Evolutionary conservation across 2,888 invertebrate genomes (phyloP).

Genomic region (Dioctria rufipes): DNA sequence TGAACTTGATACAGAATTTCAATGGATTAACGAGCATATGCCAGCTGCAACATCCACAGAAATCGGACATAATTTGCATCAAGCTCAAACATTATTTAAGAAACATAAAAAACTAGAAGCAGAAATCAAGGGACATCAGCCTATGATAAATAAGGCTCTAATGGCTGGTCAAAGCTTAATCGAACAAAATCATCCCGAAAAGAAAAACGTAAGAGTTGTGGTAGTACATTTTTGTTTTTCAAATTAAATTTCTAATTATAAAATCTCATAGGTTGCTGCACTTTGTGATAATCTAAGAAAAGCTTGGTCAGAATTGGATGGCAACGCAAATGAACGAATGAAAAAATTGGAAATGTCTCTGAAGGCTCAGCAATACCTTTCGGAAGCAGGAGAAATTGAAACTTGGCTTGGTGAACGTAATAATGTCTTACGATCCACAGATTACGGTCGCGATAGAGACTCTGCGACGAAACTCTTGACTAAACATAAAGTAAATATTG

Average conservation of each 20-base stretch:
- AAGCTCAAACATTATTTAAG: slow-evolving; percentile 92
- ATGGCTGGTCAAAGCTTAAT: slow-evolving; percentile 84
- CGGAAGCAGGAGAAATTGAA: slow-evolving; percentile 93
- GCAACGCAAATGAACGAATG: slow-evolving; percentile 80
- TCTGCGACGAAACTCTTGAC: slow-evolving; percentile 93
- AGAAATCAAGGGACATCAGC: slow-evolving; percentile 89
- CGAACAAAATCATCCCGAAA: slow-evolving; percentile 85
- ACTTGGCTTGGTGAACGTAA: slow-evolving; percentile 93
- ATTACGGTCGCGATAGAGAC: slow-evolving; percentile 91
- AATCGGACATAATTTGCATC: slow-evolving; percentile 88
- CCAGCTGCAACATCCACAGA: slow-evolving; percentile 84
- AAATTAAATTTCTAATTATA: neutral
- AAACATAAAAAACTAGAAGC: slow-evolving; percentile 94
- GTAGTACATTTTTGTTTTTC: neutral
- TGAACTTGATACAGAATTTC: slow-evolving; percentile 92
- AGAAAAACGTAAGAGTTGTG: slow-evolving; percentile 75
- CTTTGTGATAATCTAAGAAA: slow-evolving; percentile 81
- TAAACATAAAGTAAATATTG: slow-evolving; percentile 85
- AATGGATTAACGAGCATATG: slow-evolving; percentile 94
- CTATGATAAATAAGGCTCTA: slow-evolving; percentile 87
- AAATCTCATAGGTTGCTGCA: slow-evolving; percentile 76
- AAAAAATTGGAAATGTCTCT: slow-evolving; percentile 87
- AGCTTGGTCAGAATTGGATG: slow-evolving; percentile 83
- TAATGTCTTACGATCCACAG: slow-evolving; percentile 84
- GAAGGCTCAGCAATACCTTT: slow-evolving; percentile 92